Base-by-base conservation (phyloP, 2,797 vertebrate species). In the Crenuchus spilurus region DNA sequence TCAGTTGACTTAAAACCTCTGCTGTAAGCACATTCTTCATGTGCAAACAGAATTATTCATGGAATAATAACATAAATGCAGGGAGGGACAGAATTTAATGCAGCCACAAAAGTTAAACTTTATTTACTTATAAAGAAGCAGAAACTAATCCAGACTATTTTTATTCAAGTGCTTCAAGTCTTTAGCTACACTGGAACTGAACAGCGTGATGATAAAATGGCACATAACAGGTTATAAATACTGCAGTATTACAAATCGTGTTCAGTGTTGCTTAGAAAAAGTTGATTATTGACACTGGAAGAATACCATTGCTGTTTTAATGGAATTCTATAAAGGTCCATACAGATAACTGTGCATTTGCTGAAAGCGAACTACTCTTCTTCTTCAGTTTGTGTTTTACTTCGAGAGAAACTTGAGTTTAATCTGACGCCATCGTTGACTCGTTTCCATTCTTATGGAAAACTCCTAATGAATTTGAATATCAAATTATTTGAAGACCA, bases 1-100 rank as follows among this genome's bases (percentile, higher is more conserved):
- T 87, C 83, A 86, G 84, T 83, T 87, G 86, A 89, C 86, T 87
- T 75, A 85, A 88, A 89, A 90, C 81, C 85, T 90, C 80, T 77
- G 74, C 83, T 86, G 84, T 88, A 90, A 90, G 86, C 89, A 87
- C 82, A 90, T 91, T 80, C 82, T 67, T 75, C 14, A 75, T 82
- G 75, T 82, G 83, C 83, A 91, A 91, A 91, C 84, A 81, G 84
- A 90, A 90, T 91, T 89, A 92, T 91, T 92, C 86, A 90, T 90
- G 71, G 67, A 80, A 84, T 87, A 88, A 63, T 49, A 57, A 35
- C 51, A 46, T 49, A 49, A 57, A 76, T 61, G 35, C 24, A 31
- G 13, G 39, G 11, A 37, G n/a, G 55, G 37, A 66, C 72, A 60
- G 37, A 60, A 74, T 66, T 88, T 89, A 90, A 87, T 88, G 86